Evolutionary conservation across 1,140 invertebrate species (phyloP).

Genomic region (Globodera ellingtonae): DNA sequence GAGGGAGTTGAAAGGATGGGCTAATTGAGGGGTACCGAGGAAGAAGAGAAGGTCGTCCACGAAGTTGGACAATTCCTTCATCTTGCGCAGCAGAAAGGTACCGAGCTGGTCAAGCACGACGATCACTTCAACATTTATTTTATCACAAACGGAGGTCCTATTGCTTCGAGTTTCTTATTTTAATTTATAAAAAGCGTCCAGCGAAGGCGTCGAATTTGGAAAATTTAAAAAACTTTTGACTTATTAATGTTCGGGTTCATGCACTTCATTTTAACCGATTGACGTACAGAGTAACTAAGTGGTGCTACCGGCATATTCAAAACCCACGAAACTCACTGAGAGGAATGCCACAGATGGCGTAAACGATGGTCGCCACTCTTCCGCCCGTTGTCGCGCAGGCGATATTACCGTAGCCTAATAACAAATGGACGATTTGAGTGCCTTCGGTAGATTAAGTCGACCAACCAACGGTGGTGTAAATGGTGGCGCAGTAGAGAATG

Average conservation of each 20-base stretch:
- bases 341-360: constrained; percentile 90
- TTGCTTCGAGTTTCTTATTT: too few species aligned
- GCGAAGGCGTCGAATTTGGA: too few species aligned
- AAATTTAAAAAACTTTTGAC: too few species aligned
- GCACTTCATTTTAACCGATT: too few species aligned
- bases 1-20: background rate
- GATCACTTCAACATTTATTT: constrained; percentile 22
- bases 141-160: too few species aligned
- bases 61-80: constrained; percentile 23
- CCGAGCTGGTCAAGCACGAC: constrained; percentile 40
- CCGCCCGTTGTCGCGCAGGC: constrained; percentile 87
- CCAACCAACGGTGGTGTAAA: constrained; percentile 48
- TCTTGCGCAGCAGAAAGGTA: constrained; percentile 31
- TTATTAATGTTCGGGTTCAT: too few species aligned
- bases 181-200: too few species aligned
- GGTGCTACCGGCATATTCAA: too few species aligned
- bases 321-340: constrained; percentile 66
- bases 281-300: too few species aligned
- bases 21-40: constrained; percentile 12
- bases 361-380: constrained; percentile 90
- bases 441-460: background rate
- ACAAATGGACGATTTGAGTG: background rate
- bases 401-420: constrained; percentile 84
- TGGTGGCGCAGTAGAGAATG: constrained; percentile 50
- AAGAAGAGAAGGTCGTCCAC: constrained; percentile 37